Conservation (phyloP, 1,140 invertebrate genomes). For the Helicoverpa armigera region DNA sequence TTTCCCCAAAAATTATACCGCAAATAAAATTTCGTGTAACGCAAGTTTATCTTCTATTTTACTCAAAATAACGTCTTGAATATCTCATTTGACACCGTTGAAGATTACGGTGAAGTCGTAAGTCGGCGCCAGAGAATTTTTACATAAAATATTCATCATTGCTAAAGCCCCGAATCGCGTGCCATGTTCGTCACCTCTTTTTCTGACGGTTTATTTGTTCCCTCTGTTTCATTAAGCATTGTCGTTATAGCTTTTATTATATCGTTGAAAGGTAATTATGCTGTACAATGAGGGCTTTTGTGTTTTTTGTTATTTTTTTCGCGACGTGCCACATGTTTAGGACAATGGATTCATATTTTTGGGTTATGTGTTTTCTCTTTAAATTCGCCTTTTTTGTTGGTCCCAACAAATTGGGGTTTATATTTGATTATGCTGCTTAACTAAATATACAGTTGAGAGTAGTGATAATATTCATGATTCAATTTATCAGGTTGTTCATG, state of each 20-base stretch:
- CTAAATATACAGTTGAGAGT: not conserved
- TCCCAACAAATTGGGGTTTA: conserved; percentile 3
- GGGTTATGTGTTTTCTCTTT: conserved; percentile 32
- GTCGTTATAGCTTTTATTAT: conserved; percentile 51
- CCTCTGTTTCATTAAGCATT: conserved; percentile 50
- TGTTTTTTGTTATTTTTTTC: conserved; percentile 45
- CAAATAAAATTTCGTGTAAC: conserved; percentile 53
- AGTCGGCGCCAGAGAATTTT: conserved; percentile 58
- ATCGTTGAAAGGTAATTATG: conserved; percentile 49
- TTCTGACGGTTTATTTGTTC: conserved; percentile 54
- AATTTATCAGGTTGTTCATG: conserved; percentile 92
- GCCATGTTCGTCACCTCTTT: conserved; percentile 56
- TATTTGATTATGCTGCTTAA: not conserved
- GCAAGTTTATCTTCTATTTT: conserved; percentile 60
- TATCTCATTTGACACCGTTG: conserved; percentile 62
- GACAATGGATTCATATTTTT: conserved; percentile 44
- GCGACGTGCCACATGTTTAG: conserved; percentile 38
- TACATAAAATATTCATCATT: conserved; percentile 72
- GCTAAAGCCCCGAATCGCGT: conserved; percentile 55
- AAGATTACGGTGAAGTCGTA: conserved; percentile 57
- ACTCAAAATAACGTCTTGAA: conserved; percentile 62
- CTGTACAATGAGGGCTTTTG: conserved; percentile 35
- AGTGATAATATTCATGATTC: not conserved
- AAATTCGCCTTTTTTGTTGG: conserved; percentile 11
- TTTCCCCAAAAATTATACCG: conserved; percentile 53